Percentiles rank a stretch among this genome's conserved stretches.
Conservation (phyloP, 2,888 invertebrate genomes). For the Trichopoda pennipes region DNA sequence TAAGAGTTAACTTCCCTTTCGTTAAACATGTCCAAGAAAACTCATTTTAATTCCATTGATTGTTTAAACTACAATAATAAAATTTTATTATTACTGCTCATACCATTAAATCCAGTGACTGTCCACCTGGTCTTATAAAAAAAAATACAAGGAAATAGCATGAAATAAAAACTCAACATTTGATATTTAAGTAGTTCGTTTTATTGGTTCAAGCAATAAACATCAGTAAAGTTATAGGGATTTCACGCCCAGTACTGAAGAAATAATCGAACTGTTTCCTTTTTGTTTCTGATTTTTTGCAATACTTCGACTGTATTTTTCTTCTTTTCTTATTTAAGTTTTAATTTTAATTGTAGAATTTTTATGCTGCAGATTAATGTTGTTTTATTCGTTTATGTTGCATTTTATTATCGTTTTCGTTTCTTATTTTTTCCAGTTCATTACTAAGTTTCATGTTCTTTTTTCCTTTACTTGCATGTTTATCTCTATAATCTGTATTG, state of each 20-base stretch:
- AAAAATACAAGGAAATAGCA: neutral
- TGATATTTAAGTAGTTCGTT: slow-evolving; percentile 47
- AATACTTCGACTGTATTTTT: too few species aligned
- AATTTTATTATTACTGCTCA: slow-evolving; percentile 39
- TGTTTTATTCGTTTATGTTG: slow-evolving; percentile 17
- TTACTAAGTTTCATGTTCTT: neutral
- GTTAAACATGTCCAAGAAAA: slow-evolving; percentile 8
- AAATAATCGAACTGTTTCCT: neutral
- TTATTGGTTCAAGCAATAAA: slow-evolving; percentile 55
- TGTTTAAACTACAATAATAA: slow-evolving; percentile 40
- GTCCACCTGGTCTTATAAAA: slow-evolving; percentile 23
- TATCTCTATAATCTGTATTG: slow-evolving; percentile 46
- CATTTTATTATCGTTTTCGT: neutral
- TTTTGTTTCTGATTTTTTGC: neutral
- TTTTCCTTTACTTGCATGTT: slow-evolving; percentile 3
- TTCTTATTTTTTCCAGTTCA: slow-evolving; percentile 1
- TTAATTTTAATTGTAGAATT: slow-evolving; percentile 25
- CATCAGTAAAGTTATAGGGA: neutral
- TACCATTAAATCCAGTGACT: slow-evolving; percentile 1
- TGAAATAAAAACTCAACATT: slow-evolving; percentile 21
- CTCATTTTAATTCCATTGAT: slow-evolving; percentile 38
- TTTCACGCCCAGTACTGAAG: neutral
- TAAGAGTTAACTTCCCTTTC: slow-evolving; percentile 6
- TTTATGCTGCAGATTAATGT: slow-evolving; percentile 36
- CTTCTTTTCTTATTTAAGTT: neutral